Percentiles rank a stretch among this genome's conserved stretches.
phyloP scores from a whole-genome alignment of 2,113 vertebrate genomes.

The Tapirus terrestris region DNA sequence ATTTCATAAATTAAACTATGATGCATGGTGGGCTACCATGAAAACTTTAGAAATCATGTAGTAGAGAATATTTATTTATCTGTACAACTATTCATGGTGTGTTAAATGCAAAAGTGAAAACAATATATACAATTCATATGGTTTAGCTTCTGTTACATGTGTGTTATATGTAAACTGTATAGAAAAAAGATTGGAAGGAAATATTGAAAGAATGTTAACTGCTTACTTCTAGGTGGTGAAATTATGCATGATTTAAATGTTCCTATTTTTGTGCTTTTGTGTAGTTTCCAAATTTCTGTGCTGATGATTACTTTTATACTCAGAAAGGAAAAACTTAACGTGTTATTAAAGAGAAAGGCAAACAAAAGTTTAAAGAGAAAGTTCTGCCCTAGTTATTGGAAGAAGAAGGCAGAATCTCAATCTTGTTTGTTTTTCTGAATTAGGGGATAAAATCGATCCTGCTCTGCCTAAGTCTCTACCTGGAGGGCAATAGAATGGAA shows the following conservation, averaged over 20 bases:
- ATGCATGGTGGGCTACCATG: neutral
- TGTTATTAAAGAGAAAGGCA: neutral
- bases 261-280: neutral
- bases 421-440: neutral
- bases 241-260: neutral
- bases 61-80: neutral
- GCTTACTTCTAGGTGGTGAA: neutral
- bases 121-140: neutral
- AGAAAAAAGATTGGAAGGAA: conserved; percentile 55
- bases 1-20: conserved; percentile 30
- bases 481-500: neutral
- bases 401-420: neutral
- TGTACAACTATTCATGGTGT: neutral
- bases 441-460: neutral
- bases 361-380: neutral
- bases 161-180: neutral
- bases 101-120: neutral
- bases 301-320: neutral
- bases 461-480: neutral
- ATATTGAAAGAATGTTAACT: conserved; percentile 14
- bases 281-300: neutral
- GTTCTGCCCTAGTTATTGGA: neutral
- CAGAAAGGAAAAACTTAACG: neutral
- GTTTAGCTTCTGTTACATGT: neutral
- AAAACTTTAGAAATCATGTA: neutral